A percentile compares a stretch with the other conserved stretches of the same genome.
These are phyloP conservation scores for Oostethus manadensis DNA, from an alignment of 2,113 vertebrate species.

Conservation along the genomic window DNA sequence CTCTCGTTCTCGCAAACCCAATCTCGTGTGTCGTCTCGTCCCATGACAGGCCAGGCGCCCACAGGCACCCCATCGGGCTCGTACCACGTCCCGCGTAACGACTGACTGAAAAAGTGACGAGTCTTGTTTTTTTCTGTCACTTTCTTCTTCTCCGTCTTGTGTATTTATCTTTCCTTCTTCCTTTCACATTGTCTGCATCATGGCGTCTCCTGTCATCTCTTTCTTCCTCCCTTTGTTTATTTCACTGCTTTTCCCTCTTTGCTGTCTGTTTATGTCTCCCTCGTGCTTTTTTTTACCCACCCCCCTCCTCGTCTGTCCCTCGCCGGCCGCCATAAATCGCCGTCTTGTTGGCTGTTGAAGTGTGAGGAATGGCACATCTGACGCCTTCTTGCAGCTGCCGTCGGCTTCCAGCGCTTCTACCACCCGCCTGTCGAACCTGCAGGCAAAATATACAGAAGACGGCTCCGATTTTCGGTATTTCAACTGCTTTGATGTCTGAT, in stretches of 20 bases:
- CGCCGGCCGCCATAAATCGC: constrained; percentile 53
- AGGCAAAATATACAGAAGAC: constrained; percentile 63
- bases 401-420: constrained; percentile 46
- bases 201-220: constrained; percentile 18
- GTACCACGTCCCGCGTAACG: too few species aligned
- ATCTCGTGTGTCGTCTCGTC: too few species aligned
- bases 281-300: constrained; percentile 19
- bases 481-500: constrained; percentile 48
- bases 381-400: constrained; percentile 63
- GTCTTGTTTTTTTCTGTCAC: too few species aligned
- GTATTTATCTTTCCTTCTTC: not conserved
- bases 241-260: constrained; percentile 11
- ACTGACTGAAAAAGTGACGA: too few species aligned
- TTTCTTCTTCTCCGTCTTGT: too few species aligned
- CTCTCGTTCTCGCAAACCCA: too few species aligned
- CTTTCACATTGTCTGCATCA: not conserved
- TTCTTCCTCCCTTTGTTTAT: constrained; percentile 6
- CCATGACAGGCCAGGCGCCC: too few species aligned
- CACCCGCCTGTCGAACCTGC: constrained; percentile 35
- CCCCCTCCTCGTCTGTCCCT: constrained; percentile 12
- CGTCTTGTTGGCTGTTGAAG: constrained; percentile 66
- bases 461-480: constrained; percentile 47
- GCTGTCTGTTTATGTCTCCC: constrained; percentile 47
- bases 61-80: too few species aligned
- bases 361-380: constrained; percentile 67